Evolutionary conservation across 1,140 invertebrate genomes (phyloP).

Genomic region (Drosophila azteca): DNA sequence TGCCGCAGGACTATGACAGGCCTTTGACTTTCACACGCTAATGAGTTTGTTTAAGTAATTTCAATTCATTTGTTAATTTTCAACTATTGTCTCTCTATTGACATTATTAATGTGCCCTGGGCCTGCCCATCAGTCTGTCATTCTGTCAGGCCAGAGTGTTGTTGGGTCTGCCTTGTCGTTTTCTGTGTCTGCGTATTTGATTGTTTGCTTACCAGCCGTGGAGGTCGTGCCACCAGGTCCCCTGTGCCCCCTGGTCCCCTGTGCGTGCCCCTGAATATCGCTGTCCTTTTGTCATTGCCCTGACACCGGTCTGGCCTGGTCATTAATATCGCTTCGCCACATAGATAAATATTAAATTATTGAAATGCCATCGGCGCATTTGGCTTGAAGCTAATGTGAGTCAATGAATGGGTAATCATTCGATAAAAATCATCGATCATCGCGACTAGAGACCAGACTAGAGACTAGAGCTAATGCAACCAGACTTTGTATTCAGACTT

Average conservation of each 20-base stretch:
- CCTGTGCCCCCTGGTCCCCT: constrained; percentile 31
- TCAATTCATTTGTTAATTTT: constrained; percentile 82
- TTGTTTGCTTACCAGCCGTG: constrained; percentile 32
- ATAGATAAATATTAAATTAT: constrained; percentile 34
- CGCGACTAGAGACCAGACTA: no score
- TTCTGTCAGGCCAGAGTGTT: constrained; percentile 19
- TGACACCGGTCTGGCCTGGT: constrained; percentile 4
- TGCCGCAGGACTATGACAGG: constrained; percentile 45
- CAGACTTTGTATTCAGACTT: no score
- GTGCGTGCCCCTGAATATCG: constrained; percentile 55
- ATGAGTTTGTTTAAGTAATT: constrained; percentile 82
- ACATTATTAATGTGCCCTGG: constrained; percentile 65
- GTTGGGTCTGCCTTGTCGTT: not conserved
- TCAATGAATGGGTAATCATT: not conserved
- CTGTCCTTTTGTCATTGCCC: constrained; percentile 61
- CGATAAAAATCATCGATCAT: not conserved
- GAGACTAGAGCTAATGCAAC: no score
- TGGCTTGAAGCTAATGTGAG: not conserved
- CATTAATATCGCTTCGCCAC: constrained; percentile 41
- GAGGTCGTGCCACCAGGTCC: constrained; percentile 1
- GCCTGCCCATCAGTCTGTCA: constrained; percentile 42
- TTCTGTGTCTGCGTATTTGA: constrained; percentile 21
- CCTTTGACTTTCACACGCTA: constrained; percentile 66
- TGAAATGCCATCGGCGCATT: constrained; percentile 22
- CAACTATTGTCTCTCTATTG: constrained; percentile 78